Evolutionary conservation across 2,113 vertebrate genomes (phyloP).

Genomic region (Grus americana): DNA sequence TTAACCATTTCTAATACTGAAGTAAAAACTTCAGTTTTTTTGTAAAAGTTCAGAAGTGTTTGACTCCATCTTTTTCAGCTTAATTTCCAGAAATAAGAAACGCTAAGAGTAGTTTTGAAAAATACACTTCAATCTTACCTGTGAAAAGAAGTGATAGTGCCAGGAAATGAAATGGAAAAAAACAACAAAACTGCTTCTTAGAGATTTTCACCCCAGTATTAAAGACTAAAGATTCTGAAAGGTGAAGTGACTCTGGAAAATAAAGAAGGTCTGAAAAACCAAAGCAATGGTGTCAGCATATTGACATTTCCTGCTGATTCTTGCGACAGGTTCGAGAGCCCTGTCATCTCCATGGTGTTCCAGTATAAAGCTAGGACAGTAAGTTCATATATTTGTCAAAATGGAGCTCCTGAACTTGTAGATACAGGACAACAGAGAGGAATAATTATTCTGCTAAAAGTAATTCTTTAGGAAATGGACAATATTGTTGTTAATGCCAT

Average conservation of each 20-base stretch:
- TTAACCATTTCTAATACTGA: neutral
- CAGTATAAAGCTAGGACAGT: neutral
- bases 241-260: neutral
- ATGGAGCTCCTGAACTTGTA: neutral
- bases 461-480: neutral
- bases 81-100: neutral
- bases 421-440: neutral
- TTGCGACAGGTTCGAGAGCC: neutral
- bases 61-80: neutral
- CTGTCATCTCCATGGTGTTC: neutral
- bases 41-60: neutral
- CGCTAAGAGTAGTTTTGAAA: neutral
- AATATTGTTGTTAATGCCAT: neutral
- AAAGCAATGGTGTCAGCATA: neutral
- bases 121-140: neutral
- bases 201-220: neutral
- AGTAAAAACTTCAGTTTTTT: neutral
- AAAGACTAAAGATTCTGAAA: neutral
- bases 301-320: neutral
- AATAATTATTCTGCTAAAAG: neutral
- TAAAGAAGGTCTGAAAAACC: neutral
- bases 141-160: neutral
- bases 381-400: neutral
- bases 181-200: neutral
- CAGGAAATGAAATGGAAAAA: neutral